phyloP scores from a whole-genome alignment of 2,888 invertebrate genomes.

The Drosophila mimetica region DNA sequence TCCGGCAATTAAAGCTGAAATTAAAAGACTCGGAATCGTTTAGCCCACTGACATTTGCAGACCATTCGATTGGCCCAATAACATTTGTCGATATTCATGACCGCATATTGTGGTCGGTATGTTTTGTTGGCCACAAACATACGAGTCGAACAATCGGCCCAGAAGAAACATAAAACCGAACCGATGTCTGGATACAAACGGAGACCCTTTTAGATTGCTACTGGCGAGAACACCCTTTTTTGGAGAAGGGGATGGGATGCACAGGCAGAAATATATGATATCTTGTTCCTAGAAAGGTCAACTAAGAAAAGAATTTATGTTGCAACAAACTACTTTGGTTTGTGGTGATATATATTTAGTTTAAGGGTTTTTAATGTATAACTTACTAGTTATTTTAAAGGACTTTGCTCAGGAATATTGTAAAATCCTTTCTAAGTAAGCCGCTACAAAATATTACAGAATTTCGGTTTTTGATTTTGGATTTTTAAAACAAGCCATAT shows the following conservation, averaged over 20 bases:
- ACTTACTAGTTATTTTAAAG: too few species aligned
- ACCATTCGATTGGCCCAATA: conserved; percentile 26
- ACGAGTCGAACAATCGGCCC: conserved; percentile 4
- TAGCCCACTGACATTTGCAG: conserved; percentile 12
- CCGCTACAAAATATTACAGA: too few species aligned
- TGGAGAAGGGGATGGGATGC: conserved; percentile 1
- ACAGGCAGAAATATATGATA: conserved; percentile 1
- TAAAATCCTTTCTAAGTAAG: too few species aligned
- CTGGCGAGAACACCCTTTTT: neutral
- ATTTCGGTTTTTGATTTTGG: too few species aligned
- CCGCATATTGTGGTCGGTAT: conserved; percentile 51
- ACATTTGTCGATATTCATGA: conserved; percentile 28
- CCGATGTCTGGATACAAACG: conserved; percentile 24
- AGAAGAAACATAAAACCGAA: conserved; percentile 17
- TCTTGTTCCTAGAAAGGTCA: neutral
- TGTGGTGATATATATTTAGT: too few species aligned
- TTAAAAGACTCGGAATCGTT: conserved; percentile 15
- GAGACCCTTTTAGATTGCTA: conserved; percentile 10
- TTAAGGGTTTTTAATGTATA: too few species aligned
- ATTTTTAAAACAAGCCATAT: too few species aligned
- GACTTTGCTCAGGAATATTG: too few species aligned
- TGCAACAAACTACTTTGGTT: too few species aligned
- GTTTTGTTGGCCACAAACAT: conserved; percentile 42
- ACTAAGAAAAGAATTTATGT: too few species aligned
- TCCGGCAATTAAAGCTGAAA: conserved; percentile 26